Evolutionary conservation across 1,140 invertebrate genomes (phyloP), one percentile per base, ranked within the genome.

Genomic region (Polyergus mexicanus): DNA sequence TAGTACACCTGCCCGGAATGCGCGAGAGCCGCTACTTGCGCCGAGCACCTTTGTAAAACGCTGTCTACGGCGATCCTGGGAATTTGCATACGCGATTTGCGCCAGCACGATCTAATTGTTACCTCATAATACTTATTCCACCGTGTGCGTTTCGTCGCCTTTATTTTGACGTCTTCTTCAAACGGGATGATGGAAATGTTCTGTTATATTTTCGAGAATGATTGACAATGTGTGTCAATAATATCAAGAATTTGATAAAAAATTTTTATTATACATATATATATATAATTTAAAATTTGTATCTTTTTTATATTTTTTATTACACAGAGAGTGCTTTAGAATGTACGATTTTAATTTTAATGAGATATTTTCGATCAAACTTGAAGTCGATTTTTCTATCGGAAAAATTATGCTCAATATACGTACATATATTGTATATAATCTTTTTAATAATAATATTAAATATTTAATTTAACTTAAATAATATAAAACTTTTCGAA

Each of bases 31-130:
- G 78, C 60, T 86, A 77, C 78, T 83, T 80, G 76, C 85, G 13
- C 69, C 47, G 77, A 88, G 74, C 84, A 85, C 89, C 87, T 91
- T 90, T 86, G 66, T 87, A 74, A 51, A 41, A 69, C 86, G 69
- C 89, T 91, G 91, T 92, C 88, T 90, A 91, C 86, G 87, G 81
- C 89, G 81, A 63, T 44, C 62, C 62, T 63, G 22, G 38, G 80
- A 88, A 91, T 91, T 91, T 91, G 91, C 91, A 91, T 91, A 91
- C 88, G 88, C 86, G 85, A 74, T 91, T 91, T 88, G 89, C 89
- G 85, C 90, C 72, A 71, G 75, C 90, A 91, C 90, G 91, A 91
- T 88, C 90, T 91, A 91, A 91, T 91, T 91, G 90, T 91, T 91
- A 91, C 90, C 90, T 89, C 90, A 83, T 91, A 91, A 91, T 89